These are phyloP conservation scores for Cuculus canorus DNA, from an alignment of 2,797 vertebrate genomes.

Conservation along the genomic window DNA sequence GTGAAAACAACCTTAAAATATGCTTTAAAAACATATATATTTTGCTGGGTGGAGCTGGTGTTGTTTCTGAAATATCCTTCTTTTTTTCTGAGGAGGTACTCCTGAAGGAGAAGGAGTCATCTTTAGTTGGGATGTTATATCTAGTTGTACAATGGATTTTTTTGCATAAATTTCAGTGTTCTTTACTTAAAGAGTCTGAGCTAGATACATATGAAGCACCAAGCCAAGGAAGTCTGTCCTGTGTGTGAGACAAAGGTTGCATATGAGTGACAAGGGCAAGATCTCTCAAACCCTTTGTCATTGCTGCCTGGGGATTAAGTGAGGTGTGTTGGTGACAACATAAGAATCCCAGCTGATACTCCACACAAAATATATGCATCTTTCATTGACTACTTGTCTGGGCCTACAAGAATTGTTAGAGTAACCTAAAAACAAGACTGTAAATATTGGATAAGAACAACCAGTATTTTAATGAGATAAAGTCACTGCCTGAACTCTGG, in stretches of 20 bases:
- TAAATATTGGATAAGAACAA: slow-evolving; percentile 24
- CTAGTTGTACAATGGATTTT: neutral
- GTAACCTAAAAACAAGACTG: neutral
- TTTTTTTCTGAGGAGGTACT: neutral
- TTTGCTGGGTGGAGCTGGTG: neutral
- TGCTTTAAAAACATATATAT: neutral
- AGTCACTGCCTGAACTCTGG: neutral
- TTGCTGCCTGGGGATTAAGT: neutral
- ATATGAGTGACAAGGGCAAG: neutral
- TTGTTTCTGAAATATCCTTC: neutral
- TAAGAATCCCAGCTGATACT: neutral
- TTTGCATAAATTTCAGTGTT: neutral
- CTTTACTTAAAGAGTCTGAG: neutral
- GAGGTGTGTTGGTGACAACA: neutral
- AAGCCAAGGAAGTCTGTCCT: neutral
- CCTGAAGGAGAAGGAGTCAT: neutral
- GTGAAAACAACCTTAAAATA: neutral
- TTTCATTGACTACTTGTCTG: neutral
- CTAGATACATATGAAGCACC: neutral
- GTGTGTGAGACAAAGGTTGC: neutral
- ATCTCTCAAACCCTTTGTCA: neutral
- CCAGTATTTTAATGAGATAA: neutral
- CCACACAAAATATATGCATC: neutral
- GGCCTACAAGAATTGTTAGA: neutral
- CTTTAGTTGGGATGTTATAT: neutral